Evolutionary conservation across 2,797 vertebrate genomes (phyloP).

Genomic region (Acrossocheilus wenchowensis): DNA sequence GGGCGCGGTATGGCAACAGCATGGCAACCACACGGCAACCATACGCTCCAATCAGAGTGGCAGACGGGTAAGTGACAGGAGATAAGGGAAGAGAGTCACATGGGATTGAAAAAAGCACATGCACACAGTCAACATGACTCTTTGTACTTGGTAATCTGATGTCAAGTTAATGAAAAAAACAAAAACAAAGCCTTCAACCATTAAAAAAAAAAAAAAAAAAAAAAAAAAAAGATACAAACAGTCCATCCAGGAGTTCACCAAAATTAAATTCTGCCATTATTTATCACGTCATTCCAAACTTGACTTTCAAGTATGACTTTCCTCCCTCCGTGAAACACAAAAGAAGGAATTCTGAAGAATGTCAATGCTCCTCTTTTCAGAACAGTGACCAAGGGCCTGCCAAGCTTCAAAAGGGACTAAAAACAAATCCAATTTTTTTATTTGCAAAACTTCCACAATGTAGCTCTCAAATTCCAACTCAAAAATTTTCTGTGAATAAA

Average conservation of each 20-base stretch:
- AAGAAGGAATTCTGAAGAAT: background rate
- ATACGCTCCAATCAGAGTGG: constrained; percentile 82
- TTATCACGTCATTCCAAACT: background rate
- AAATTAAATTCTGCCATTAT: background rate
- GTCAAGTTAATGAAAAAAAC: constrained; percentile 27
- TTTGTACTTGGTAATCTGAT: constrained; percentile 62
- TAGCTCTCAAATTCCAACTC: background rate
- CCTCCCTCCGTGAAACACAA: background rate
- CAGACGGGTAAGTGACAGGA: constrained; percentile 77
- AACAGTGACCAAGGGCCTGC: background rate
- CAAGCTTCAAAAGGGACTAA: background rate
- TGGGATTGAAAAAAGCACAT: constrained; percentile 52
- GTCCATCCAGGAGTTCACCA: background rate
- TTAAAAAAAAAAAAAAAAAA: too few species aligned
- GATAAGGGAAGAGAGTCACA: constrained; percentile 65
- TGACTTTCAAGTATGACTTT: background rate
- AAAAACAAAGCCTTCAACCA: constrained; percentile 21
- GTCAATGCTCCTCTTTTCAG: background rate
- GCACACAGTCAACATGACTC: constrained; percentile 56
- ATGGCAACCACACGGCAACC: constrained; percentile 83
- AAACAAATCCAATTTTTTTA: background rate
- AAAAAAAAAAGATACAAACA: background rate
- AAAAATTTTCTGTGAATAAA: background rate
- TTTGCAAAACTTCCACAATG: background rate
- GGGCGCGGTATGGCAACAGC: constrained; percentile 81